Evolutionary conservation across 30 jellyfish, hydroid and myxozoan genomes (phyloP).

Genomic region (Hydractinia symbiolongicarpus): DNA sequence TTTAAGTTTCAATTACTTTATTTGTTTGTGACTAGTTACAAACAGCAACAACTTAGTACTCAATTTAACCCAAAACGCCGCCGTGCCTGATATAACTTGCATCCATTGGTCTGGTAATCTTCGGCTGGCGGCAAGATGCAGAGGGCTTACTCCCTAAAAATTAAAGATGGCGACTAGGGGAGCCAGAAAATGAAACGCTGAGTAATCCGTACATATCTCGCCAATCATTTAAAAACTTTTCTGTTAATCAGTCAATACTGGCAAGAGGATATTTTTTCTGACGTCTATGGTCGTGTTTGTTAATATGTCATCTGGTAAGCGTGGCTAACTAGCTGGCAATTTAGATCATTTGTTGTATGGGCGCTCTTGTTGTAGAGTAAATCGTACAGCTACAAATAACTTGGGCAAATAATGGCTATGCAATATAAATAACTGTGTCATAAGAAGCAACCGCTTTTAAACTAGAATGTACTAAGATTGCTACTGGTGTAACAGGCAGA

Average conservation of each 20-base stretch:
- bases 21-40: too few relatives aligned
- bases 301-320: conserved; percentile 84
- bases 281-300: conserved; percentile 77
- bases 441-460: too few relatives aligned
- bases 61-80: too few relatives aligned
- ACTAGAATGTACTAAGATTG: too few relatives aligned
- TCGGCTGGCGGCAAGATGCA: conserved; percentile 11
- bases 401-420: not conserved
- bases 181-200: conserved; percentile 5
- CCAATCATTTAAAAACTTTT: not conserved
- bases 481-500: too few relatives aligned
- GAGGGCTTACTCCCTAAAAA: conserved; percentile 10
- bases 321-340: not conserved
- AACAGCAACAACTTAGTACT: too few relatives aligned
- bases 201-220: conserved; percentile 4
- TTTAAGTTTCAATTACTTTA: too few relatives aligned
- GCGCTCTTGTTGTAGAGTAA: too few relatives aligned
- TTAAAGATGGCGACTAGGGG: conserved; percentile 12
- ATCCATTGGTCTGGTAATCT: not conserved
- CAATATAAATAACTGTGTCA: not conserved
- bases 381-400: not conserved
- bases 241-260: not conserved
- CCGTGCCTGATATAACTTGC: too few relatives aligned
- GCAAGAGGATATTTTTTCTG: conserved; percentile 1
- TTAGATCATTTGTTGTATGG: too few relatives aligned